Conservation (phyloP, 1,140 invertebrate species). For the Oncopodura yosiiana region DNA sequence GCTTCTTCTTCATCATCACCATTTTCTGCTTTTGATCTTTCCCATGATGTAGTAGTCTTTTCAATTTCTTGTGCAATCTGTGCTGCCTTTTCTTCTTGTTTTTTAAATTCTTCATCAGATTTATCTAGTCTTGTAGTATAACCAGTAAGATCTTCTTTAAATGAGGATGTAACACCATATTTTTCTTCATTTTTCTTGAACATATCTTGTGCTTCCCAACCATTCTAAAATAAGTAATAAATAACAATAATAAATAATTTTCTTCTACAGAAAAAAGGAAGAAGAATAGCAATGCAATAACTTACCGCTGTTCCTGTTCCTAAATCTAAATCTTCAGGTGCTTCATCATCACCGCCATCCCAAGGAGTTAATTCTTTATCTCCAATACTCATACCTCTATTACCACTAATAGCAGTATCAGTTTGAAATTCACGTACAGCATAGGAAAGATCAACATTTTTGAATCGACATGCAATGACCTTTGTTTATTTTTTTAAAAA, state of each 20-base stretch:
- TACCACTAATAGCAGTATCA: constrained; percentile 64
- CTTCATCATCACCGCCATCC: constrained; percentile 59
- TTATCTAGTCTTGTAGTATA: constrained; percentile 79
- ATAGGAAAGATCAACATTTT: constrained; percentile 27
- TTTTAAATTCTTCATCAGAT: constrained; percentile 71
- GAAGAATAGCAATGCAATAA: neutral
- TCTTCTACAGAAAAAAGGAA: neutral
- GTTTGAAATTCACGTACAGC: constrained; percentile 46
- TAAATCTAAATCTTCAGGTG: constrained; percentile 47
- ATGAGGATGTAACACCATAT: constrained; percentile 79
- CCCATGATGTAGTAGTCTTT: constrained; percentile 64
- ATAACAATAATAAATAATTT: constrained; percentile 1
- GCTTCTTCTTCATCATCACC: constrained; percentile 76
- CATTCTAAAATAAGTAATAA: constrained; percentile 52
- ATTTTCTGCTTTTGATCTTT: constrained; percentile 75
- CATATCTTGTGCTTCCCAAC: constrained; percentile 92
- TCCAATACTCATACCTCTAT: constrained; percentile 48
- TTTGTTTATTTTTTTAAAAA: neutral
- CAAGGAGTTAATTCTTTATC: constrained; percentile 82
- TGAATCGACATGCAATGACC: constrained; percentile 25
- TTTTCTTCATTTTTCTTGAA: constrained; percentile 82
- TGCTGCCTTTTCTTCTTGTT: constrained; percentile 63
- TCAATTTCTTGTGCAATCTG: constrained; percentile 85
- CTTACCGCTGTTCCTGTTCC: constrained; percentile 42
- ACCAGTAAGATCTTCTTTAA: constrained; percentile 68